Evolutionary conservation across 2,113 vertebrate genomes (phyloP).

Genomic region (Sturnira hondurensis): DNA sequence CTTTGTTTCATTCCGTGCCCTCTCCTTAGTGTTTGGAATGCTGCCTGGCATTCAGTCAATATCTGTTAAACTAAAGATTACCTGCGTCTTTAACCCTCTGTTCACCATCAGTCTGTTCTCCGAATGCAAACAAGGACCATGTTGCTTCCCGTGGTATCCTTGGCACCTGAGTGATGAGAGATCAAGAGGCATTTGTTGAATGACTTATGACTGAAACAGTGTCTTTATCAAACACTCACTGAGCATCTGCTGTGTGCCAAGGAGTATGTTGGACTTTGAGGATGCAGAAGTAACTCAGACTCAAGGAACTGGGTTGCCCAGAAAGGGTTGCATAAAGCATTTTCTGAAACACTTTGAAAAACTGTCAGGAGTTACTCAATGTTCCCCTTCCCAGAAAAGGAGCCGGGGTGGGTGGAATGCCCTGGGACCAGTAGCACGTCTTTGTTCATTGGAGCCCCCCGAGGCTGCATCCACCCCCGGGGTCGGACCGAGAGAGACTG

Average conservation of each 20-base stretch:
- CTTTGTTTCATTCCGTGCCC: not conserved
- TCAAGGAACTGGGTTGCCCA: not conserved
- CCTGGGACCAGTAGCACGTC: not conserved
- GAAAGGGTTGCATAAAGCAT: not conserved
- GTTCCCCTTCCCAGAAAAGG: not conserved
- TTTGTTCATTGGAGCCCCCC: not conserved
- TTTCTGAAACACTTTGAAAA: constrained; percentile 38
- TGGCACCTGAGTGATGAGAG: not conserved
- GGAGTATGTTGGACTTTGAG: not conserved
- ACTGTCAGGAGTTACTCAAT: not conserved
- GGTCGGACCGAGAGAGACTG: not conserved
- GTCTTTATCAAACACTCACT: not conserved
- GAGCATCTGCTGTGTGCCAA: not conserved
- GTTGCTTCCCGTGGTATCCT: not conserved
- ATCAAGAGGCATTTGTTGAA: not conserved
- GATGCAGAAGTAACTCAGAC: not conserved
- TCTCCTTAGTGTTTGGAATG: not conserved
- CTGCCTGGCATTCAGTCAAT: not conserved
- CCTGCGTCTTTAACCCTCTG: not conserved
- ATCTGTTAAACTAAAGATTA: not conserved
- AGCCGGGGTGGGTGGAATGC: not conserved
- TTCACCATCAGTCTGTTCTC: not conserved
- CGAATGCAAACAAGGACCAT: not conserved
- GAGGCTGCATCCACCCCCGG: not conserved
- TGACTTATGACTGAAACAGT: not conserved